Evolutionary conservation across 2,797 vertebrate genomes (phyloP).

Genomic region (Macropodus opercularis): DNA sequence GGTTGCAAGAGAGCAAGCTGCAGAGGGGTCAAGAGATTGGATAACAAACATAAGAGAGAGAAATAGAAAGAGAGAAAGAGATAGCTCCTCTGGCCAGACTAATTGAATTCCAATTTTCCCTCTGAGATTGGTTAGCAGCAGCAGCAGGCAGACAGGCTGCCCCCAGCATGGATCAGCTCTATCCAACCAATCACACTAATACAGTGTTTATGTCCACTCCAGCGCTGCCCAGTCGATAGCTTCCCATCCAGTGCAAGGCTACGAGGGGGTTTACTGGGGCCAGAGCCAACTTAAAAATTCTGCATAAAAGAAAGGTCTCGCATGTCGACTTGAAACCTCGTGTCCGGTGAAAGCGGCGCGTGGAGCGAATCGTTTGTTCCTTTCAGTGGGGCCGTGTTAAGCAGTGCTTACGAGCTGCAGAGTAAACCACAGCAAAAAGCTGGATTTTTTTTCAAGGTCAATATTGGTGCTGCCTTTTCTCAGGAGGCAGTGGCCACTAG

Average conservation of each 20-base stretch:
- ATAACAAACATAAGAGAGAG: conserved; percentile 57
- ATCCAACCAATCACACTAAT: conserved; percentile 78
- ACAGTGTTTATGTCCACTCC: conserved; percentile 76
- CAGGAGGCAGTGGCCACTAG: conserved; percentile 23
- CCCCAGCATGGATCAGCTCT: conserved; percentile 70
- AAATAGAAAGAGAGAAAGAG: conserved; percentile 35
- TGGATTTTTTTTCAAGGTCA: conserved; percentile 42
- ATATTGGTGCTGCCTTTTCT: conserved; percentile 19
- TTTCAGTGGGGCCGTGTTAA: conserved; percentile 1
- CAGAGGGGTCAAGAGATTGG: conserved; percentile 48
- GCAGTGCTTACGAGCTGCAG: neutral
- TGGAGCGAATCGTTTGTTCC: neutral
- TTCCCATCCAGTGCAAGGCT: conserved; percentile 46
- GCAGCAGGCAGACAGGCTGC: conserved; percentile 70
- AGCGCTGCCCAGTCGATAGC: conserved; percentile 61
- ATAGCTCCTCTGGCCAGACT: conserved; percentile 60
- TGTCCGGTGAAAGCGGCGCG: conserved; percentile 16
- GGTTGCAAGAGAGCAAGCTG: conserved; percentile 33
- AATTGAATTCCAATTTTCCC: conserved; percentile 78
- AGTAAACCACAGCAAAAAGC: conserved; percentile 4
- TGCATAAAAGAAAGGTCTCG: conserved; percentile 38
- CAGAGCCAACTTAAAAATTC: conserved; percentile 26
- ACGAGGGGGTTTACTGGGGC: conserved; percentile 45
- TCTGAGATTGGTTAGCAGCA: conserved; percentile 74
- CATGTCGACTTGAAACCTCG: conserved; percentile 19